Evolutionary conservation across 1,140 invertebrate species (phyloP), one percentile per base, ranked within the genome.

Genomic region (Drosophila cardini): DNA sequence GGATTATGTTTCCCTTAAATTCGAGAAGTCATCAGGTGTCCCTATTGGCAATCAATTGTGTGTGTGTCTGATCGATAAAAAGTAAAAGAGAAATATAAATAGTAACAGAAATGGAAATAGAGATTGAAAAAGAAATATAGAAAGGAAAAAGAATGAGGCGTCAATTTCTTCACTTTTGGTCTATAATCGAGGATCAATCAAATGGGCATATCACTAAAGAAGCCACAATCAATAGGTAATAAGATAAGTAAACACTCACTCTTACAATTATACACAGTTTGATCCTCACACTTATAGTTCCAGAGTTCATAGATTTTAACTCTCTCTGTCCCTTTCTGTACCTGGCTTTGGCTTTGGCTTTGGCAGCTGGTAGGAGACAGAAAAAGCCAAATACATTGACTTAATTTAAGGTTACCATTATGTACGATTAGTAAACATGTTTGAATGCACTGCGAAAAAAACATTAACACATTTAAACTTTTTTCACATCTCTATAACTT

Each of bases 1-100:
- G 46, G 46, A 36, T 34, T 36, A 26, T 46, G 10, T 36, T 11
- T 13, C 18, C 26, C 48, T 21, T 38, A 64, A 71, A 71, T 71
- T 46, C 63, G 60, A 64, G 60, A 64, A 71, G 60, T 71, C 68
- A 71, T 64, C 50, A n/a, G 6, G 6, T 13, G 30, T 34, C 4
- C 10, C 48, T 30, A 52, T 52, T 32, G 30, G 4, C n/a, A 15
- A 52, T 52, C 13, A 15, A 13, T 52, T 34, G 38, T 13, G n/a
- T 11, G 36, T 13, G 38, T 13, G 13, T n/a, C 21, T n/a, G 11
- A 40, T 40, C 38, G 38, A 40, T 5, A 11, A 40, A n/a, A 11
- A n/a, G 13, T 40, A 11, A 5, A 40, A 13, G 10, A 38, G 36
- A 38, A 38, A 38, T 10, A 38, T 3, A 26, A 26, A 26, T 26